phyloP scores from a whole-genome alignment of 1,140 invertebrate genomes.

The Andrena cerasifolii region DNA sequence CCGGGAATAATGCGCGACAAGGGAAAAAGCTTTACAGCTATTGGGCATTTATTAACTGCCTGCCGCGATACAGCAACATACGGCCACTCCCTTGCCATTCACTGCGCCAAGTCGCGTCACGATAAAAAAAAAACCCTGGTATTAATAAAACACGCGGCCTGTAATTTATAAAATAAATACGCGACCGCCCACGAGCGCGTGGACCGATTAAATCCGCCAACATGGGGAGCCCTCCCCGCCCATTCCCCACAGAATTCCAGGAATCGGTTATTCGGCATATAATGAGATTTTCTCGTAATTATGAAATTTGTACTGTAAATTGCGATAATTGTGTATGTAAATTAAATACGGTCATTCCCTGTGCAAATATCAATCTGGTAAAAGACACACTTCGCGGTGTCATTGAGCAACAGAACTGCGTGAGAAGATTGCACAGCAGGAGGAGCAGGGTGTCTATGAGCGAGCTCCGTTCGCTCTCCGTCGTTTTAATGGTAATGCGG shows the following conservation, averaged over 20 bases:
- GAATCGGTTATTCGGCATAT: neutral
- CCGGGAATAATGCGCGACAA: neutral
- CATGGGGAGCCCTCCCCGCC: neutral
- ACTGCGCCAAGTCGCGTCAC: neutral
- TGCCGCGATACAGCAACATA: neutral
- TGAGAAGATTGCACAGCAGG: neutral
- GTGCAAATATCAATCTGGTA: too few relatives aligned
- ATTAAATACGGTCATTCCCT: too few relatives aligned
- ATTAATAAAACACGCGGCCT: slow-evolving; percentile 15
- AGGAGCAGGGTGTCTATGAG: neutral
- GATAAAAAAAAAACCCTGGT: slow-evolving; percentile 4
- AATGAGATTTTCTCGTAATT: neutral
- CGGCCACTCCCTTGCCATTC: slow-evolving; percentile 12
- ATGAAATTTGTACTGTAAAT: neutral
- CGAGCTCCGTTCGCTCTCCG: neutral
- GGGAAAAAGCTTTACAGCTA: neutral
- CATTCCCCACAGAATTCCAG: neutral
- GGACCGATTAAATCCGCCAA: slow-evolving; percentile 17
- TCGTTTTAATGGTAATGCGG: slow-evolving; percentile 50
- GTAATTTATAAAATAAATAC: slow-evolving; percentile 19
- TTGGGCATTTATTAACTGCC: slow-evolving; percentile 3
- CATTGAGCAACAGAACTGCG: neutral
- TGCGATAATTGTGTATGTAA: too few relatives aligned
- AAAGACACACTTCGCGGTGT: too few relatives aligned
- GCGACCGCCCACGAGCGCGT: neutral